Conservation (phyloP, 2,113 vertebrate genomes). For the Aplodontia rufa region DNA sequence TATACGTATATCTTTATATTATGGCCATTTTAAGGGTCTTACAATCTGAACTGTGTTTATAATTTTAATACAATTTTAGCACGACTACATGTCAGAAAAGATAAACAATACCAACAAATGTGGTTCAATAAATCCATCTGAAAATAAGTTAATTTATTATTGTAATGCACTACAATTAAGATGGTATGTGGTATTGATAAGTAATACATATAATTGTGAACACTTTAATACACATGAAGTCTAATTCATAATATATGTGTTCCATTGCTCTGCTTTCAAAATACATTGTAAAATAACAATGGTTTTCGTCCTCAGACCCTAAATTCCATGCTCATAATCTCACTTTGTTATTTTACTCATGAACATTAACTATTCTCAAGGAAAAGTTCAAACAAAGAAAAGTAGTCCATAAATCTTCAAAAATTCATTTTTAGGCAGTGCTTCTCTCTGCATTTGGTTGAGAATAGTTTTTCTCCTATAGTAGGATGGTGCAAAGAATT, state of each 20-base stretch:
- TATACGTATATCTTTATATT: neutral
- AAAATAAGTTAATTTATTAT: neutral
- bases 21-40: neutral
- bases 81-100: neutral
- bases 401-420: neutral
- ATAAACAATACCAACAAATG: neutral
- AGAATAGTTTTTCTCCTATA: neutral
- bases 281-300: neutral
- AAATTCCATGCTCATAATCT: neutral
- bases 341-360: neutral
- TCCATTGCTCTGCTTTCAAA: neutral
- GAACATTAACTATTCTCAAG: neutral
- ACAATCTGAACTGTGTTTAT: neutral
- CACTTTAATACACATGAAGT: neutral
- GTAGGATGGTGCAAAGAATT: neutral
- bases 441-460: neutral
- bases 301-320: neutral
- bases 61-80: neutral
- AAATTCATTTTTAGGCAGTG: neutral
- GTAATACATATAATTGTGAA: neutral
- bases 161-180: neutral
- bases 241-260: neutral
- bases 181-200: neutral
- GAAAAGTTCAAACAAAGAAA: neutral
- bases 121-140: neutral